Base-by-base conservation (phyloP, 1,140 invertebrate genomes). In the Aradophagus sp. region DNA sequence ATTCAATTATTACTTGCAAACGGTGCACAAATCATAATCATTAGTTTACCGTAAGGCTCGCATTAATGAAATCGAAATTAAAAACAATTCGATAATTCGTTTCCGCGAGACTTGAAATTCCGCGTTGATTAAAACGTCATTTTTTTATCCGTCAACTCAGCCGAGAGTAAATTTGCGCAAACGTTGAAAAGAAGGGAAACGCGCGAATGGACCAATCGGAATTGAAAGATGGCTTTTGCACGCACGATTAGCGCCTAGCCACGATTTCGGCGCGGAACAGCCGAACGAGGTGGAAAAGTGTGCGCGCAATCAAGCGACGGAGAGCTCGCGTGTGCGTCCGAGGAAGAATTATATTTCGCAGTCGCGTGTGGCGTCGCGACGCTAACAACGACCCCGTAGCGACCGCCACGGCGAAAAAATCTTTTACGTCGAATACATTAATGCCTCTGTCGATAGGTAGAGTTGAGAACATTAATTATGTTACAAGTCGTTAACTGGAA, bases 401-500 rank as follows among this genome's bases (percentile, higher is more conserved):
- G 48, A 70, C 44, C 50, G 44, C 17, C 35, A 32, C 52, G 20
- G 42, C 59, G 66, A 67, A 74, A 66, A 74, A 72, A 44, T 63
- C 56, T 63, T 61, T 65, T 66, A 59, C 65, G 61, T 69, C 65
- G 71, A 69, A 74, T 69, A 62, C 71, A 65, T 74, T 70, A 74
- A 70, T 70, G 62, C 72, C 62, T 53, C 66, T 74, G 72, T 74
- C 72, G 72, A 74, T 70, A 70, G 34, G 52, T 73, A 56, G 42
- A 58, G 65, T 65, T 53, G 65, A 56, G 55, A 61, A 70, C 66
- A 74, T 70, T 70, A 74, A 74, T 70, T 70, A 74, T 13, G 66
- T 50, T 70, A 67, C 61, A 61, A 70, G 72, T 70, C 66, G 66
- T 74, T 74, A 74, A 74, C 66, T 66, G 56, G 58, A 74, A 74